Percentiles rank a stretch among this genome's conserved stretches.
Evolutionary conservation across 35 echinoderm and acorn worm genomes (phyloP).

Genomic region (Diadema setosum): DNA sequence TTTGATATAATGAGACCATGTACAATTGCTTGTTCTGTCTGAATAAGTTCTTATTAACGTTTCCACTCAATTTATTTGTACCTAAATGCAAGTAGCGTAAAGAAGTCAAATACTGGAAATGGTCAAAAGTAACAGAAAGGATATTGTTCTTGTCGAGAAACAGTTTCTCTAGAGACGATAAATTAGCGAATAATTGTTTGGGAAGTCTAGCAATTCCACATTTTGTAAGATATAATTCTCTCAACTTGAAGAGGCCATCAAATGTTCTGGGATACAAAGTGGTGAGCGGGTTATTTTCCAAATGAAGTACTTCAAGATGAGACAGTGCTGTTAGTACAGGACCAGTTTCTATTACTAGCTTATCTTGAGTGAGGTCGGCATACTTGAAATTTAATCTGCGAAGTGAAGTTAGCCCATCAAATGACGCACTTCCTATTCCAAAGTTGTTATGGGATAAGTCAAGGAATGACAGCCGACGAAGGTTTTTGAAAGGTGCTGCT

Average conservation of each 20-base stretch:
- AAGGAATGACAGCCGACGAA: not conserved
- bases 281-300: not conserved
- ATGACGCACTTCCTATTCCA: not conserved
- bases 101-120: not conserved
- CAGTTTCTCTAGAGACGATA: not conserved
- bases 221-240: not conserved
- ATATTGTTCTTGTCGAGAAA: not conserved
- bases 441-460: not conserved
- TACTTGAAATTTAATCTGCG: not conserved
- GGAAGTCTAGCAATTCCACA: not conserved
- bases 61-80: not conserved
- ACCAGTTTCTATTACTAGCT: not conserved
- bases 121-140: not conserved
- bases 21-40: not conserved
- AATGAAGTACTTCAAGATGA: not conserved
- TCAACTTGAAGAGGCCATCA: not conserved
- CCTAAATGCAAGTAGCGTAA: not conserved
- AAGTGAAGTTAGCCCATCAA: not conserved
- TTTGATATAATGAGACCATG: not conserved
- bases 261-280: not conserved
- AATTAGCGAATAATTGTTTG: not conserved
- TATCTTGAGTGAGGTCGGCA: not conserved
- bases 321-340: not conserved
- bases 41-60: not conserved
- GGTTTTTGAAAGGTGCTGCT: not conserved